phyloP scores from a whole-genome alignment of 1,140 invertebrate genomes.

The Papilio glaucus region DNA sequence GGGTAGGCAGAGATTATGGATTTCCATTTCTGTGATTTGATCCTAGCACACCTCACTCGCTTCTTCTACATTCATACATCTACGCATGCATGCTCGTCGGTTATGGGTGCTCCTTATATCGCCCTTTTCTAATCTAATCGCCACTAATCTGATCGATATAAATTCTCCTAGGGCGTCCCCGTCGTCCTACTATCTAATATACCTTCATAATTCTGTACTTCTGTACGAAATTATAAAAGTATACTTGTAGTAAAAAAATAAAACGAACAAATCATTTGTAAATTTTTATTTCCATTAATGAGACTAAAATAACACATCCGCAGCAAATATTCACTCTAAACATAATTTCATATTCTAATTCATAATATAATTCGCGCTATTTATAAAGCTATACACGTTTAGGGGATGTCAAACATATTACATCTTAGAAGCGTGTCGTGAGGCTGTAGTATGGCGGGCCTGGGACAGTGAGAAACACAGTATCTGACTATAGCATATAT shows the following conservation, averaged over 20 bases:
- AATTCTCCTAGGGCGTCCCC: too few species aligned
- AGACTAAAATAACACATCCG: slow-evolving; percentile 69
- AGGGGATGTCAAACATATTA: neutral
- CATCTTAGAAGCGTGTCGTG: slow-evolving; percentile 1
- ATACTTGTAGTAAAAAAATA: slow-evolving; percentile 33
- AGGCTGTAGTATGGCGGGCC: slow-evolving; percentile 21
- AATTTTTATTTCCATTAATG: slow-evolving; percentile 76
- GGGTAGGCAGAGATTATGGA: too few species aligned
- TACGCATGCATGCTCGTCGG: too few species aligned
- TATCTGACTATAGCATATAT: slow-evolving; percentile 2
- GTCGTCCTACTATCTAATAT: too few species aligned
- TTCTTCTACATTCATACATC: too few species aligned
- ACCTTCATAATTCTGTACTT: too few species aligned
- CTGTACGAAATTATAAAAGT: too few species aligned
- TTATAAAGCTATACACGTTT: slow-evolving; percentile 60
- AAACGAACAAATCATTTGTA: slow-evolving; percentile 57
- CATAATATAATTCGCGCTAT: slow-evolving; percentile 54
- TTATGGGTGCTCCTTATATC: too few species aligned
- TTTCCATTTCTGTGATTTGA: too few species aligned
- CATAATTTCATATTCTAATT: slow-evolving; percentile 51
- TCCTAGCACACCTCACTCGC: too few species aligned
- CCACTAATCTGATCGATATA: too few species aligned
- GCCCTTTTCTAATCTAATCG: too few species aligned
- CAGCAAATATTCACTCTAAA: slow-evolving; percentile 64
- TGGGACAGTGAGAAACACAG: neutral